These are phyloP conservation scores for Pseudococcus jackbeardsleyi DNA, from an alignment of 2,888 invertebrate genomes.

Conservation along the genomic window DNA sequence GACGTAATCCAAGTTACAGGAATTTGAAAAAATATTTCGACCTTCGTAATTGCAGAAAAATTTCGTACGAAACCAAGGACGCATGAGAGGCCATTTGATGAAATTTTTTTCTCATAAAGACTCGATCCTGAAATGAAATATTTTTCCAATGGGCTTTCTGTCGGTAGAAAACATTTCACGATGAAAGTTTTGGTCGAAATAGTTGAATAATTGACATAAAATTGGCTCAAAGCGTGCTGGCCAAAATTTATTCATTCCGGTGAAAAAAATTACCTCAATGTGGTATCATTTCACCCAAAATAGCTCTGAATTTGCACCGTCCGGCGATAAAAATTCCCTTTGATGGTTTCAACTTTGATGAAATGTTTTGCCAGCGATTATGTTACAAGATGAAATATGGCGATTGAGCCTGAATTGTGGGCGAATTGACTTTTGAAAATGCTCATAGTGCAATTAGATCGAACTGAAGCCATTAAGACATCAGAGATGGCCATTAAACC, in stretches of 20 bases:
- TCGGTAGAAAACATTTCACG: background rate
- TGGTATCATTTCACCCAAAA: background rate
- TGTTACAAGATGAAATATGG: background rate
- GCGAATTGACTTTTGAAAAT: slow-evolving; percentile 7
- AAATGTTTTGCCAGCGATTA: background rate
- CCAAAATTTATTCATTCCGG: background rate
- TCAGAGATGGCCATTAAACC: background rate
- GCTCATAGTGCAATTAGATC: background rate
- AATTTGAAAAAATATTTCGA: no score
- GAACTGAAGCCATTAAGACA: background rate
- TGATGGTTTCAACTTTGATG: background rate
- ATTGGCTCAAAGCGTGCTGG: background rate
- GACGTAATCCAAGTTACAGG: no score
- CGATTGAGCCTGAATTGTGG: background rate
- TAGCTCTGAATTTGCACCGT: background rate
- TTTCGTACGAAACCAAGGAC: no score
- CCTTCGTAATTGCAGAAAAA: no score
- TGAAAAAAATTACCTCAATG: background rate
- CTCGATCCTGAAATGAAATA: no score
- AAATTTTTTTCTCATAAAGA: no score
- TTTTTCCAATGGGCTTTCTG: background rate
- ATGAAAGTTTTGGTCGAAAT: background rate
- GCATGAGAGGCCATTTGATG: no score
- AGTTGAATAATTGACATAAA: background rate
- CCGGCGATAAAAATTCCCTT: background rate